Conservation (phyloP, 2,113 vertebrate genomes). For the Narcine bancroftii region DNA sequence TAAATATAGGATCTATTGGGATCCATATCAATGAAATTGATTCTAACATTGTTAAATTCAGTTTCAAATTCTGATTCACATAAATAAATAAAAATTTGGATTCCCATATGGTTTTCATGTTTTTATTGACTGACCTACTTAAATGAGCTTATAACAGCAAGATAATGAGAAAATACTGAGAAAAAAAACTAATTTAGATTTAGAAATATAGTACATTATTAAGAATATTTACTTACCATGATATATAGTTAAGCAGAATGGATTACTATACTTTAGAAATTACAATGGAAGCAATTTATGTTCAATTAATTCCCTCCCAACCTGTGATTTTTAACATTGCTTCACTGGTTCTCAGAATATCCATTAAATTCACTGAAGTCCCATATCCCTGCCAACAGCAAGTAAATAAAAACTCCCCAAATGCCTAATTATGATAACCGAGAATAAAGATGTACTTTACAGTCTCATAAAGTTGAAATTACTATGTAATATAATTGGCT, state of each 20-base stretch:
- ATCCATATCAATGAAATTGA: neutral
- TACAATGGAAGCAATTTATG: neutral
- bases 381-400: conserved; percentile 33
- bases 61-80: neutral
- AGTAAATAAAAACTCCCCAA: conserved; percentile 38
- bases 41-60: neutral
- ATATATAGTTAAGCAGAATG: neutral
- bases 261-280: conserved; percentile 1
- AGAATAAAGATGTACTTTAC: conserved; percentile 36
- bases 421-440: conserved; percentile 35
- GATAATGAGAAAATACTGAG: neutral
- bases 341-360: conserved; percentile 24
- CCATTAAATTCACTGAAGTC: conserved; percentile 32
- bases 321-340: conserved; percentile 1
- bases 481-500: conserved; percentile 33
- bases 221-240: neutral
- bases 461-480: conserved; percentile 32
- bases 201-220: neutral
- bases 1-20: neutral
- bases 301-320: conserved; percentile 35
- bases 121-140: neutral
- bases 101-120: too few species aligned
- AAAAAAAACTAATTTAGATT: neutral
- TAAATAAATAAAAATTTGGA: too few species aligned
- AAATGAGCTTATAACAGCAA: neutral